These are phyloP conservation scores for Phrixothrix hirtus DNA, from an alignment of 2,888 invertebrate genomes.

Conservation along the genomic window DNA sequence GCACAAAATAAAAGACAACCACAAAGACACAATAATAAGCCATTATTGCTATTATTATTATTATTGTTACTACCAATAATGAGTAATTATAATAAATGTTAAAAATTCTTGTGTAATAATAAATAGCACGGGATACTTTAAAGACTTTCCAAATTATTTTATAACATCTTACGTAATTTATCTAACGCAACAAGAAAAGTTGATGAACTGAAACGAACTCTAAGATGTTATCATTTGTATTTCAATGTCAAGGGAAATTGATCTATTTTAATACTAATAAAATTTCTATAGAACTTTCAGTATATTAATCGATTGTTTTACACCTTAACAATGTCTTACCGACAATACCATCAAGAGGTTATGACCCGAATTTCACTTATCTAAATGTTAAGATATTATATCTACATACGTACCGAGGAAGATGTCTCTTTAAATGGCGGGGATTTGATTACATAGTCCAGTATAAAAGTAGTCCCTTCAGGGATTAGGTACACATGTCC, in stretches of 20 bases:
- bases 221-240: neutral
- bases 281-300: constrained; percentile 1
- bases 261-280: neutral
- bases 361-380: constrained; percentile 54
- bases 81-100: no score
- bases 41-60: no score
- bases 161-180: neutral
- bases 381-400: constrained; percentile 49
- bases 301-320: constrained; percentile 22
- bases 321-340: constrained; percentile 30
- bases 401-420: constrained; percentile 39
- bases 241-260: neutral
- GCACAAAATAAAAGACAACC: no score
- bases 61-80: no score
- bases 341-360: constrained; percentile 45
- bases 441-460: constrained; percentile 43
- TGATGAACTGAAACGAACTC: no score
- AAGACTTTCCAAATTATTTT: constrained; percentile 5
- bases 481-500: constrained; percentile 40
- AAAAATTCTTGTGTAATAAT: no score
- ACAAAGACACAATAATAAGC: no score
- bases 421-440: constrained; percentile 45
- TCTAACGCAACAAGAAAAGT: no score
- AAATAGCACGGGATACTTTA: neutral
- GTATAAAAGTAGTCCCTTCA: constrained; percentile 47